A percentile compares a stretch with the other conserved stretches of the same genome.
Conservation (phyloP, 2,113 vertebrate species). For the Hydrolagus affinis region DNA sequence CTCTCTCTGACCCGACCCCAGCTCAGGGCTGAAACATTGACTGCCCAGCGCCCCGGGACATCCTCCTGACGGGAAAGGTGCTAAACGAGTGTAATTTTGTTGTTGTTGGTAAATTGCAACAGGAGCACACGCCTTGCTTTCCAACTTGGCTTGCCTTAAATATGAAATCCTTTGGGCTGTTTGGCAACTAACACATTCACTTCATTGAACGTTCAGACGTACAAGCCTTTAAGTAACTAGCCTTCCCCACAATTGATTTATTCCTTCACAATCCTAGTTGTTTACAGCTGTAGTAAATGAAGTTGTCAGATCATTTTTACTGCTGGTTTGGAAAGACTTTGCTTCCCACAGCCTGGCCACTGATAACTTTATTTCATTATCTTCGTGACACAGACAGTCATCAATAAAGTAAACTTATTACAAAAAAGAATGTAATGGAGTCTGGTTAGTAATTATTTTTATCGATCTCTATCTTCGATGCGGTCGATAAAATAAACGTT, state of each 20-base stretch:
- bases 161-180: neutral
- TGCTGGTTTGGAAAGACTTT: neutral
- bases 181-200: neutral
- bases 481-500: neutral
- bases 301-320: neutral
- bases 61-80: too few species aligned
- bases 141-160: neutral
- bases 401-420: neutral
- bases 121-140: neutral
- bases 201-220: neutral
- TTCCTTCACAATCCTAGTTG: neutral
- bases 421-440: neutral
- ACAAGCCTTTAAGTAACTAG: neutral
- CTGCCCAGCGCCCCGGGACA: too few species aligned
- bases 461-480: neutral
- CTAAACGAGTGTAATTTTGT: too few species aligned
- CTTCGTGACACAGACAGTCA: neutral
- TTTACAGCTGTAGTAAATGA: neutral
- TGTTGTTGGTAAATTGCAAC: neutral
- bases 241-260: neutral
- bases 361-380: neutral
- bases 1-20: too few species aligned
- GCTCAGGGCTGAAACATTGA: too few species aligned
- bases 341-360: neutral
- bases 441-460: slow-evolving; percentile 7